Conservation (phyloP, 2,888 invertebrate species). For the Leptopilina drosophilae region DNA sequence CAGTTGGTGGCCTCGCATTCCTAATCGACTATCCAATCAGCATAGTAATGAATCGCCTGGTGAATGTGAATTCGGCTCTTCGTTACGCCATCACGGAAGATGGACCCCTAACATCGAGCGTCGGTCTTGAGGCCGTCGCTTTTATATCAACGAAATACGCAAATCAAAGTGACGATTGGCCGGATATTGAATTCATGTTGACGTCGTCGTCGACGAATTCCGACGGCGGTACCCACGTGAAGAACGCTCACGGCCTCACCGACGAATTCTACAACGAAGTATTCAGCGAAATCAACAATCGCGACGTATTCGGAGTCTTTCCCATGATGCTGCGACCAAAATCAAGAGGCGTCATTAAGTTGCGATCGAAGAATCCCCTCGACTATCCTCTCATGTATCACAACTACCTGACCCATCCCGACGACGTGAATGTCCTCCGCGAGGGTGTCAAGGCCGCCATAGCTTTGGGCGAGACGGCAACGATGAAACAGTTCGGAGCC, state of each 20-base stretch:
- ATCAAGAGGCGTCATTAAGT: constrained; percentile 88
- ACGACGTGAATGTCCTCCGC: constrained; percentile 89
- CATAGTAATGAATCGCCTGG: constrained; percentile 87
- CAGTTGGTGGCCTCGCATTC: constrained; percentile 90
- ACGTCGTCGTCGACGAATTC: constrained; percentile 89
- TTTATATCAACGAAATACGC: constrained; percentile 94
- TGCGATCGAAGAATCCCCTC: constrained; percentile 82
- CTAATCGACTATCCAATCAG: constrained; percentile 89
- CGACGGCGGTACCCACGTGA: constrained; percentile 90
- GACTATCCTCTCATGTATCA: constrained; percentile 93
- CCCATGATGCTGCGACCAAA: constrained; percentile 94
- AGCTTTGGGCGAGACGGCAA: constrained; percentile 87
- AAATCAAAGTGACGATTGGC: constrained; percentile 92
- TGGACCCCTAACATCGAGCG: constrained; percentile 91
- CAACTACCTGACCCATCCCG: constrained; percentile 92
- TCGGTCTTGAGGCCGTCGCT: constrained; percentile 91
- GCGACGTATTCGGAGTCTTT: constrained; percentile 89
- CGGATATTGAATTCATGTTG: constrained; percentile 94
- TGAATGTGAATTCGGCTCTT: constrained; percentile 89
- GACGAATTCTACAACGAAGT: constrained; percentile 90
- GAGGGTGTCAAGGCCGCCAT: constrained; percentile 93
- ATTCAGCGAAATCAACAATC: constrained; percentile 84
- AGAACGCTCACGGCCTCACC: constrained; percentile 88
- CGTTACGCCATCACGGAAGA: constrained; percentile 91
- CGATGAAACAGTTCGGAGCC: constrained; percentile 88